Evolutionary conservation across 2,113 vertebrate species (phyloP).

Genomic region (Cyanoramphus novaezelandiae): DNA sequence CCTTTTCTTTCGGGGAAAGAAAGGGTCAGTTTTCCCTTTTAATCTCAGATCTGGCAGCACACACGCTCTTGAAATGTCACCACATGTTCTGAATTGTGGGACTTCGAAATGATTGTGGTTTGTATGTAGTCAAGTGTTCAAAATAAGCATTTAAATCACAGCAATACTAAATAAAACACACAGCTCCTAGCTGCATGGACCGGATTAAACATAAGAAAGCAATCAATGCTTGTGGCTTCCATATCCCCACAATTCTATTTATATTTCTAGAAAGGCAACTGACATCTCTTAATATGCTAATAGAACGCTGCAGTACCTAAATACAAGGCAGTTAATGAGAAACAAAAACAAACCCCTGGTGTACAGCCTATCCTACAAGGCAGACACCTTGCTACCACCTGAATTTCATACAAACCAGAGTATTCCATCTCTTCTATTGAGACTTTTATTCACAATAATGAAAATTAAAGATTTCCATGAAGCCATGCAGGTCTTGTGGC

Average conservation of each 20-base stretch:
- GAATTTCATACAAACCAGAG: neutral
- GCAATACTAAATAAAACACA: constrained; percentile 32
- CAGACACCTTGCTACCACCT: neutral
- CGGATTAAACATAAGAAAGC: neutral
- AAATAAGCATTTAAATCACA: constrained; percentile 46
- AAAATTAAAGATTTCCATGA: neutral
- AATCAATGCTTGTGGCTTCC: constrained; percentile 34
- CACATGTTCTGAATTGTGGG: constrained; percentile 54
- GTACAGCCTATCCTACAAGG: neutral
- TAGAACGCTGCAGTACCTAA: neutral
- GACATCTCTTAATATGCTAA: neutral
- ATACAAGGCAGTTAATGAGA: neutral
- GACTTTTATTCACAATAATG: neutral
- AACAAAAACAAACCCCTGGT: neutral
- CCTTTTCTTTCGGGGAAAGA: neutral
- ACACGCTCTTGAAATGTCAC: neutral
- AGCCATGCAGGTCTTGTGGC: neutral
- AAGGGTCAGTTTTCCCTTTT: constrained; percentile 27
- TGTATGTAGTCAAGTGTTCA: constrained; percentile 40
- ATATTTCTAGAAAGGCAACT: constrained; percentile 16
- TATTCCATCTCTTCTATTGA: neutral
- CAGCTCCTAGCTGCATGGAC: neutral
- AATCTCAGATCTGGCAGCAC: neutral
- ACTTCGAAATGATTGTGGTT: neutral
- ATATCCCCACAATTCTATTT: constrained; percentile 43